A percentile compares a stretch with the other conserved stretches of the same genome.
These are phyloP conservation scores for Sinosuthora webbiana DNA, from an alignment of 2,113 vertebrate genomes.

Conservation along the genomic window DNA sequence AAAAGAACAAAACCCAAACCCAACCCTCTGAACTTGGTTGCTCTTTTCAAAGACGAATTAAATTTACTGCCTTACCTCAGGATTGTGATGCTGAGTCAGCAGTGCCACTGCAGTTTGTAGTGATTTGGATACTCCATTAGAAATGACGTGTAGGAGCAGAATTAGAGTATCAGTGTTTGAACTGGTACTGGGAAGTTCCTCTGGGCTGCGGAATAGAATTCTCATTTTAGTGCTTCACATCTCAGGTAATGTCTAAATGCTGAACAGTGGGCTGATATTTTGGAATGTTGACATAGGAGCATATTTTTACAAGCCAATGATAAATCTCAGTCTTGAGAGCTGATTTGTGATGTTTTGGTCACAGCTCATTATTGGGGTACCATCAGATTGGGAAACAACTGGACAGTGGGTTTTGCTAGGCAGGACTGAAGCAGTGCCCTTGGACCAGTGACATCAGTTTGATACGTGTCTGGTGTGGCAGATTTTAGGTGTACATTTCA, in stretches of 20 bases:
- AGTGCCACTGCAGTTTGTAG: background rate
- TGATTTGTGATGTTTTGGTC: background rate
- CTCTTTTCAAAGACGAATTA: background rate
- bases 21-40: background rate
- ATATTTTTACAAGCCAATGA: background rate
- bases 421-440: background rate
- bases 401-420: background rate
- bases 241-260: background rate
- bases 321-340: background rate
- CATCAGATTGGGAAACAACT: background rate
- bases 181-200: background rate
- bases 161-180: background rate
- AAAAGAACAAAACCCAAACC: background rate
- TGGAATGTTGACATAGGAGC: background rate
- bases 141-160: background rate
- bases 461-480: background rate
- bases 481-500: background rate
- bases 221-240: background rate
- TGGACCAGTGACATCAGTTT: background rate
- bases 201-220: background rate
- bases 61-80: background rate
- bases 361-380: background rate
- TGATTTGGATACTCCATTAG: background rate
- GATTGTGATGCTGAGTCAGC: background rate
- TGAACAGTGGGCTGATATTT: background rate